Percentiles rank a stretch among this genome's conserved stretches.
These are phyloP conservation scores for Crenuchus spilurus DNA, from an alignment of 2,797 vertebrate genomes.

Conservation along the genomic window DNA sequence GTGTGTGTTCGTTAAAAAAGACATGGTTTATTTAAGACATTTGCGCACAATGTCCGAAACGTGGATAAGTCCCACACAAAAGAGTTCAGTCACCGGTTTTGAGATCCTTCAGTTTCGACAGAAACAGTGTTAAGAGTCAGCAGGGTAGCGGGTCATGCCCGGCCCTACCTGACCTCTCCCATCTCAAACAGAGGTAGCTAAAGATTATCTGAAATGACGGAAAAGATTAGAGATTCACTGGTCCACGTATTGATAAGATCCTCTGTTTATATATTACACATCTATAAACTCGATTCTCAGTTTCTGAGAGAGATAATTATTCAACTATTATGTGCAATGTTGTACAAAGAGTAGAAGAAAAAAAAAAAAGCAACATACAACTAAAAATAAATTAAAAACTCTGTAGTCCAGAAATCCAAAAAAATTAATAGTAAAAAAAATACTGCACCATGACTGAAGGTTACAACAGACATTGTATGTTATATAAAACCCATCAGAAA, in stretches of 20 bases:
- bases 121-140: slow-evolving; percentile 20
- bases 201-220: slow-evolving; percentile 46
- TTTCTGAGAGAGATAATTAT: slow-evolving; percentile 33
- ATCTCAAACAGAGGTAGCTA: slow-evolving; percentile 61
- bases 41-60: slow-evolving; percentile 41
- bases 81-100: slow-evolving; percentile 46
- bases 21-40: slow-evolving; percentile 55
- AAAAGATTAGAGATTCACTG: slow-evolving; percentile 36
- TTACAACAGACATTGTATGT: slow-evolving; percentile 25
- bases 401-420: slow-evolving; percentile 44
- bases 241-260: slow-evolving; percentile 28
- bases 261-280: slow-evolving; percentile 50
- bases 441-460: slow-evolving; percentile 57
- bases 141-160: slow-evolving; percentile 8
- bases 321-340: slow-evolving; percentile 56
- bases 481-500: slow-evolving; percentile 52
- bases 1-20: slow-evolving; percentile 31
- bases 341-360: slow-evolving; percentile 44
- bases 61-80: slow-evolving; percentile 30
- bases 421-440: slow-evolving; percentile 46
- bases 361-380: slow-evolving; percentile 27
- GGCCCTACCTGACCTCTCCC: slow-evolving; percentile 40
- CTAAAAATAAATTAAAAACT: slow-evolving; percentile 58
- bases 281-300: slow-evolving; percentile 52
- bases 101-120: slow-evolving; percentile 47